Base-by-base conservation (phyloP, 2,888 invertebrate genomes). In the Agriopis marginaria region DNA sequence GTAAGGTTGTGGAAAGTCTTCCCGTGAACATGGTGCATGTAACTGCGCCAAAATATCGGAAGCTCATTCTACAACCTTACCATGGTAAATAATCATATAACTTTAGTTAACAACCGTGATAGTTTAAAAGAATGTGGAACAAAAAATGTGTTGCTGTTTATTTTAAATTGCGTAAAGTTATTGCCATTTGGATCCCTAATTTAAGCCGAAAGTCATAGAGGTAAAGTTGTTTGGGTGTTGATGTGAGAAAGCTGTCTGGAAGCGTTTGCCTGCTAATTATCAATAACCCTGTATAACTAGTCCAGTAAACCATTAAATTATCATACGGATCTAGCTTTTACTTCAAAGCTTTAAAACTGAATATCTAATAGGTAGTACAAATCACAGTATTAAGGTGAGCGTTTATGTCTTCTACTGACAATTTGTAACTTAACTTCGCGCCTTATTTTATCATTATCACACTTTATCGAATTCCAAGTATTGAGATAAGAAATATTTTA, bases 401-500 rank as follows among this genome's bases (percentile, higher is more conserved):
- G 65, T 65, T 69, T 62, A 69, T 61, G 69, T 65, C 51, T 61
- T 65, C 61, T 56, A 61, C 65, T 45, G 14, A 61, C 69, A 69
- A 65, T 65, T 69, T 69, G 69, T 69, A 65, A 56, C 61, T 61
- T 42, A 55, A 65, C 61, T 69, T 69, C 69, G 45, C 69, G 47
- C 69, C 61, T 69, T 69, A 69, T 69, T 65, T 67, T 55, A 63
- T 63, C 63, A 66, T 67, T 64, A 67, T 63, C 63, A 61, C 63
- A 66, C 70, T 67, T 63, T 66, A 81, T 80, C 75, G 66, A 81
- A 77, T 80, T 79, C 77, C 79, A 79, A 82, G 77, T 79, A 81
- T 79, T 72, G 64, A 79, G 79, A 82, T 82, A 80, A 73, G 74
- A 70, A 74, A 81, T 77, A 79, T 75, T 81, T 82, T 79, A 82